A percentile compares a stretch with the other conserved stretches of the same genome.
phyloP scores from a whole-genome alignment of 2,797 vertebrate species.

The Oryzias sinensis region DNA sequence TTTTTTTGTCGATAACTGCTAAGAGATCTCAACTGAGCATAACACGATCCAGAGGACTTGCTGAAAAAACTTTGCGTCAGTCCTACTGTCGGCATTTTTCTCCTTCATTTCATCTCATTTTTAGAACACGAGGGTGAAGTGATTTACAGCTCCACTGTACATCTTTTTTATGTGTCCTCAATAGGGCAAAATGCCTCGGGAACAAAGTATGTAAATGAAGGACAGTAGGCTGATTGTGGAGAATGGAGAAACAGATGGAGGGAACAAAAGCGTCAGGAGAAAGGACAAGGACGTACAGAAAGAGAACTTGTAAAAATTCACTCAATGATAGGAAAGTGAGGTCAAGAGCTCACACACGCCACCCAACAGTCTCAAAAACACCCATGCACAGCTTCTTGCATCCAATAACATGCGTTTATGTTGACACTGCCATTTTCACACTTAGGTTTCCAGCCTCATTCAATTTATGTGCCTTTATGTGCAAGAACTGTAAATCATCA shows the following conservation, averaged over 20 bases:
- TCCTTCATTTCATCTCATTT: slow-evolving; percentile 30
- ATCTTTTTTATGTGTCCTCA: slow-evolving; percentile 57
- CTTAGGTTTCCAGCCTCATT: slow-evolving; percentile 17
- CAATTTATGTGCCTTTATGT: slow-evolving; percentile 2
- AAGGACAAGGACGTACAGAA: slow-evolving; percentile 1
- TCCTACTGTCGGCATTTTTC: slow-evolving; percentile 1
- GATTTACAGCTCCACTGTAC: slow-evolving; percentile 45
- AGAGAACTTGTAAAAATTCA: slow-evolving; percentile 13
- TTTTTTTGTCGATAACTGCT: not conserved
- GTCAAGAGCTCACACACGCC: slow-evolving; percentile 32
- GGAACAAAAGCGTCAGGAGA: not conserved
- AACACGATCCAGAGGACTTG: not conserved
- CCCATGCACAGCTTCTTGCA: slow-evolving; percentile 32
- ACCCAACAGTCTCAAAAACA: slow-evolving; percentile 27
- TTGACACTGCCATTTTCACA: slow-evolving; percentile 26
- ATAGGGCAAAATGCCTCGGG: slow-evolving; percentile 39
- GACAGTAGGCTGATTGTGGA: slow-evolving; percentile 47
- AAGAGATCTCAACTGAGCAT: not conserved
- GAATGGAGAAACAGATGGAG: slow-evolving; percentile 15
- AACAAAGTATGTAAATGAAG: slow-evolving; percentile 59
- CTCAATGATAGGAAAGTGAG: slow-evolving; percentile 17
- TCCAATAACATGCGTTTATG: slow-evolving; percentile 47
- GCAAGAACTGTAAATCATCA: slow-evolving; percentile 40
- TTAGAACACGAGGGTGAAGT: slow-evolving; percentile 34
- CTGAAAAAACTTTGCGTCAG: not conserved